phyloP scores from a whole-genome alignment of 2,888 invertebrate species.

The Minunthozetes semirufus region DNA sequence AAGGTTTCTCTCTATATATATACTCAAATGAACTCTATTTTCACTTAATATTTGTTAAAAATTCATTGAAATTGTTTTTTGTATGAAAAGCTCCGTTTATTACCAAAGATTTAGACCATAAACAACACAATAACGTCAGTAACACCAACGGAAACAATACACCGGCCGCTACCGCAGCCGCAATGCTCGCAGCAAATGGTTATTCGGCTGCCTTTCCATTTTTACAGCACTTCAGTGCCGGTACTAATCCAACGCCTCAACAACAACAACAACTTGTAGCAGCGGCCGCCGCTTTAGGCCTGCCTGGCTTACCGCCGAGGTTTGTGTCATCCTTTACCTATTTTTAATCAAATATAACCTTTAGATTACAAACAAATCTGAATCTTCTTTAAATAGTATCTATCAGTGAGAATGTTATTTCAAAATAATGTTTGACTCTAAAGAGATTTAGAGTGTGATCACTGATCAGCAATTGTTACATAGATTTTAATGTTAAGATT shows the following conservation, averaged over 20 bases:
- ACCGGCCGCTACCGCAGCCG: slow-evolving; percentile 34
- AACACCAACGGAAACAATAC: slow-evolving; percentile 1
- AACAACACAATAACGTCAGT: slow-evolving; percentile 25
- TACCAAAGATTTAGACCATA: slow-evolving; percentile 35
- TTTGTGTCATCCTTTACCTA: background rate
- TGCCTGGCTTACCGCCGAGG: slow-evolving; percentile 34
- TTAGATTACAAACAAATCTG: background rate
- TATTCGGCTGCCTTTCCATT: slow-evolving; percentile 38
- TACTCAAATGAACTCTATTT: background rate
- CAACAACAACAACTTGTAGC: slow-evolving; percentile 38
- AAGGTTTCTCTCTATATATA: background rate
- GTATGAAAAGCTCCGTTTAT: too few species aligned
- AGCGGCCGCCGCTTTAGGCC: slow-evolving; percentile 39
- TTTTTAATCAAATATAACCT: background rate
- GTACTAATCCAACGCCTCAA: slow-evolving; percentile 22
- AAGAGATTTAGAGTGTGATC: too few species aligned
- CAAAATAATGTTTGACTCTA: too few species aligned
- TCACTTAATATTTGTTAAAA: background rate
- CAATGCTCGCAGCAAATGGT: slow-evolving; percentile 39
- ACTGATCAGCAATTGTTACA: too few species aligned
- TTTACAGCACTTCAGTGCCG: slow-evolving; percentile 37
- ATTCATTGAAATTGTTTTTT: background rate
- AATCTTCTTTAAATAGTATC: background rate
- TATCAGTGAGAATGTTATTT: too few species aligned
- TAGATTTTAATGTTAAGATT: too few species aligned